Base-by-base conservation (phyloP, 2,113 vertebrate species). In the Coryphaenoides rupestris region DNA sequence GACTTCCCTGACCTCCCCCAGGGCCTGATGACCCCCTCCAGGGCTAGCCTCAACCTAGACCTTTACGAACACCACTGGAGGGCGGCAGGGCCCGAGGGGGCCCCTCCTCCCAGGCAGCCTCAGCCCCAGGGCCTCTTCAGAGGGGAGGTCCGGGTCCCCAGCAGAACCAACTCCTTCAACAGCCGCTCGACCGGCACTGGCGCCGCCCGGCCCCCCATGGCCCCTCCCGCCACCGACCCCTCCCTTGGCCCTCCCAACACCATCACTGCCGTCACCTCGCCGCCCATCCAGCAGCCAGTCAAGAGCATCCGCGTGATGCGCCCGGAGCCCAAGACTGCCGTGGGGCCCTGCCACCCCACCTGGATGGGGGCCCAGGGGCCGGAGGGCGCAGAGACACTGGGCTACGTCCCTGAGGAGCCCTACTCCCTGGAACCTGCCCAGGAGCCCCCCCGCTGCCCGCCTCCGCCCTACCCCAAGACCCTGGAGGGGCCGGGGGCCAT, bases 301-400 rank as follows among this genome's bases (percentile, higher is more conserved):
- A 98, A 96, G 87, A 99, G 97, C 47, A 98, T 97, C 82, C 87
- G 95, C 0, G 96, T 99, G 63, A 91, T 96, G 90, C 91, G 96
- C 68, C 97, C 97, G 0, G 96, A 98, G 79, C 97, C 96, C 16
- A 96, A 98, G 86, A 98, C 96, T 0, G 97, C 97, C 0, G 96
- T 99, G 73, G 97, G 96, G 1, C 97, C 97, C 0, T 95, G 95
- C 45, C 96, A 98, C 72, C 97, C 95, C 0, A 89, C 92, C 6
- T 99, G 97, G 97, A 83, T 98, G 78, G 85, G 92, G 0, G 86
- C 93, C 0, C 94, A 96, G 74, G 50, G 85, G 3, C 89, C 90
- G 0, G 84, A 95, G 3, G 61, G 89, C 0, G 75, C 90, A 1
- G 95, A 97, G 14, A 86, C 93, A 57, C 93, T 93, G 0, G 68